These are phyloP conservation scores for Lepidocolaptes lacrymiger DNA, from an alignment of 2,797 vertebrate species.

Conservation along the genomic window DNA sequence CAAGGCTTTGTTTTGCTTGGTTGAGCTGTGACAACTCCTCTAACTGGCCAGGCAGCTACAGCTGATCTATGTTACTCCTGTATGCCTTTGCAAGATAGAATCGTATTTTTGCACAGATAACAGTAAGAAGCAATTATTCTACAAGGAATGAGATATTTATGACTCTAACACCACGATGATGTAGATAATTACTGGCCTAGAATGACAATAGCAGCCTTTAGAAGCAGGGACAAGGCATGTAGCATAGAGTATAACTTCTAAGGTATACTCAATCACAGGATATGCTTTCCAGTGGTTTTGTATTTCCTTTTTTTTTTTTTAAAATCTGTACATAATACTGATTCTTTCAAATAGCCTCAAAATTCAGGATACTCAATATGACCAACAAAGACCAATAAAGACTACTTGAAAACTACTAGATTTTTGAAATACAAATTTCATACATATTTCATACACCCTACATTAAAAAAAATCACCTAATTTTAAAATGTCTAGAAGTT, in stretches of 20 bases:
- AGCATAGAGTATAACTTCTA: background rate
- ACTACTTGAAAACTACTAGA: background rate
- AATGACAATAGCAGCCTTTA: background rate
- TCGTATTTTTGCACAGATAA: background rate
- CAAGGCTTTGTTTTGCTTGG: background rate
- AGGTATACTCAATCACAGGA: background rate
- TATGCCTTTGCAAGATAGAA: background rate
- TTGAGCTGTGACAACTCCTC: background rate
- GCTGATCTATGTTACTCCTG: background rate
- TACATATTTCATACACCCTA: background rate
- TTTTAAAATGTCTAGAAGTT: background rate
- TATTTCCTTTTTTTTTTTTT: background rate
- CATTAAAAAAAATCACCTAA: background rate
- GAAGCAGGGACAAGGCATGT: fast-evolving
- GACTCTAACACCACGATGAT: background rate
- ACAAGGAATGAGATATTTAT: background rate
- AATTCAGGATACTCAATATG: background rate
- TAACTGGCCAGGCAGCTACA: background rate
- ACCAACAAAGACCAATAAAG: background rate
- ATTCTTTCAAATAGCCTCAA: background rate
- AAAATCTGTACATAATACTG: background rate
- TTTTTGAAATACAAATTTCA: background rate
- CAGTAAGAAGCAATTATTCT: background rate
- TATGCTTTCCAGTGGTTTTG: background rate
- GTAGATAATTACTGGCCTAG: background rate